Evolutionary conservation across 2,888 invertebrate species (phyloP), one percentile per base, ranked within the genome.

Genomic region (Strigamia maritima): DNA sequence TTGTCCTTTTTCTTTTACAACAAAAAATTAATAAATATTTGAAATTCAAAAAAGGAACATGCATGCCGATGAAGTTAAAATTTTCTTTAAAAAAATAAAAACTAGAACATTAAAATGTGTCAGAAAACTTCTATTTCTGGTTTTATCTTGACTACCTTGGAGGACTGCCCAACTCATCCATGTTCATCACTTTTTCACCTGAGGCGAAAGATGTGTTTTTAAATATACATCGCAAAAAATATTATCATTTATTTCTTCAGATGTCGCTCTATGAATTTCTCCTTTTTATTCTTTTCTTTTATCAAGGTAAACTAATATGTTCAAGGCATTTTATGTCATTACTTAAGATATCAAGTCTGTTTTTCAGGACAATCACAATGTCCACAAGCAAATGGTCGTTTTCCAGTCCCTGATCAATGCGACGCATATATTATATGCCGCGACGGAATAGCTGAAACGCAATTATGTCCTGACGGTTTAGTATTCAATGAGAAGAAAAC

Each of bases 381-480:
- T 83, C 95, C 95, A 0, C 93, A 93, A 83, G 89, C 90, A 0
- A 90, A 92, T 83, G 95, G 95, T 10, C 95, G 90, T 87, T 95
- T 93, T 84, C 93, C 94, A 12, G 94, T 94, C 84, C 90, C 91
- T 16, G 91, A 92, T 83, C 94, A 95, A 87, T 95, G 94, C 85
- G 94, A 95, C 87, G 94, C 94, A 94, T 95, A 89, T 87, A 94
- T 92, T 87, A 90, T 92, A 80, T 95, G 95, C 85, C 85, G 85
- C 0, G 90, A 92, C 80, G 93, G 93, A 28, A 90, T 91, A 4
- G 90, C 91, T 79, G 92, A 90, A 0, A 93, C 92, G 84, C 93
- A 92, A 85, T 88, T 94, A 2, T 95, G 95, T 82, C 92, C 94
- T 0, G 95, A 95, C 85, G 95, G 95, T 26, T 91, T 94, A 24